Percentiles rank a stretch among this genome's conserved stretches.
Conservation (phyloP, 2,113 vertebrate species). For the Sciurus niger region DNA sequence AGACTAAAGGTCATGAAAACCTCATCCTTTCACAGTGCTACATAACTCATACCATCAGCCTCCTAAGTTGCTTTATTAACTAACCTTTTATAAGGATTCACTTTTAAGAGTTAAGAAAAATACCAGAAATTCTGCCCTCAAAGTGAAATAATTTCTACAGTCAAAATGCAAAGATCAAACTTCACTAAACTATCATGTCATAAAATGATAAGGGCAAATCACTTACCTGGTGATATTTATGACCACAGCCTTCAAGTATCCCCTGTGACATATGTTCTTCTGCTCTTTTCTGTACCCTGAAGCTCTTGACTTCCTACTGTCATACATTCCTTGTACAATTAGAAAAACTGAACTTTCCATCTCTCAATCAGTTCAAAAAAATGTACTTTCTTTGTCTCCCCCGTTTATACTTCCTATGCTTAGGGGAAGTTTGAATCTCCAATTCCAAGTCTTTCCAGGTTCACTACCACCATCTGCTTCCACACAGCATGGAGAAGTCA, state of each 20-base stretch:
- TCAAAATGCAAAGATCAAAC: constrained; percentile 48
- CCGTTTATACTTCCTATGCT: neutral
- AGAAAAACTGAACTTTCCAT: constrained; percentile 5
- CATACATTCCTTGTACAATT: neutral
- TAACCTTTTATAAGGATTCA: neutral
- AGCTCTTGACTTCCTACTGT: neutral
- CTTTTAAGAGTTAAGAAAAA: constrained; percentile 24
- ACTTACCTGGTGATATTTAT: neutral
- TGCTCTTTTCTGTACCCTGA: neutral
- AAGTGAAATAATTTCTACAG: constrained; percentile 2
- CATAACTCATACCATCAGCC: neutral
- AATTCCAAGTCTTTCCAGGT: neutral
- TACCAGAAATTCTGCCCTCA: constrained; percentile 35
- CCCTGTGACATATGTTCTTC: neutral
- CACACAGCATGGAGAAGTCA: neutral
- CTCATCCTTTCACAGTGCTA: neutral
- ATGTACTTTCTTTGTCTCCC: neutral
- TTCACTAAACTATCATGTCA: neutral
- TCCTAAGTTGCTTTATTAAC: neutral
- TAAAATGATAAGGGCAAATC: neutral
- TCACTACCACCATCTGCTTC: constrained; percentile 7
- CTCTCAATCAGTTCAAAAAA: neutral
- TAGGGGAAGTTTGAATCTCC: neutral
- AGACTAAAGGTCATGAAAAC: neutral
- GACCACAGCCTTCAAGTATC: neutral